Evolutionary conservation across 2,797 vertebrate species (phyloP).

Genomic region (Sebastes matsubarae): DNA sequence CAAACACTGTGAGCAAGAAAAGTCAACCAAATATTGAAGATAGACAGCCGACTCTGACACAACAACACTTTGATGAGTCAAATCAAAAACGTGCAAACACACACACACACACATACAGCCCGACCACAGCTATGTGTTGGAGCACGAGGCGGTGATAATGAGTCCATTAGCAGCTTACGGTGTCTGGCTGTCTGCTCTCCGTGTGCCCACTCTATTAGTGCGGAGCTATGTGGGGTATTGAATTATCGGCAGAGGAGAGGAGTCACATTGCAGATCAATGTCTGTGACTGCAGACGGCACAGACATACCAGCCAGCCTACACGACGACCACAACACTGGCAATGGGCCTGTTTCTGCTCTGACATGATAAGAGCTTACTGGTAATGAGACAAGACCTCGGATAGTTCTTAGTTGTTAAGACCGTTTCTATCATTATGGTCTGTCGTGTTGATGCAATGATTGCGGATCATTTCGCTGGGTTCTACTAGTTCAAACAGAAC

Average conservation of each 20-base stretch:
- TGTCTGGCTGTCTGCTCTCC: slow-evolving; percentile 20
- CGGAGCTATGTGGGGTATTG: slow-evolving; percentile 17
- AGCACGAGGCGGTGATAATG: slow-evolving; percentile 24
- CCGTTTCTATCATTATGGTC: neutral
- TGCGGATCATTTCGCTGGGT: neutral
- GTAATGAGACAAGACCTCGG: neutral
- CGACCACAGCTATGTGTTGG: neutral
- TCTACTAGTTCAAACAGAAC: neutral
- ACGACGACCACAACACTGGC: neutral
- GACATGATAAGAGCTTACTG: neutral
- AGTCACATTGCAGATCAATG: slow-evolving; percentile 62
- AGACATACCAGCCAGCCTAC: neutral
- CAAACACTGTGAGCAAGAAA: neutral
- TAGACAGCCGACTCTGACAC: neutral
- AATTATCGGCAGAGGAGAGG: slow-evolving; percentile 36
- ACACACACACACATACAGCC: neutral
- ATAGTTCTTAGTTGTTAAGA: neutral
- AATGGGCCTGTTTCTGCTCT: neutral
- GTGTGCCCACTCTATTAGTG: slow-evolving; percentile 14
- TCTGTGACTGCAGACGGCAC: slow-evolving; percentile 5
- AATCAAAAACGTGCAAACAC: neutral
- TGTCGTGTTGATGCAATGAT: slow-evolving; percentile 10
- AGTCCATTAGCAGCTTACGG: slow-evolving; percentile 39
- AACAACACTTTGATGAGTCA: neutral
- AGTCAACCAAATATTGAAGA: neutral